Base-by-base conservation (phyloP, 2,888 invertebrate genomes). In the Pristionchus maxplancki region DNA sequence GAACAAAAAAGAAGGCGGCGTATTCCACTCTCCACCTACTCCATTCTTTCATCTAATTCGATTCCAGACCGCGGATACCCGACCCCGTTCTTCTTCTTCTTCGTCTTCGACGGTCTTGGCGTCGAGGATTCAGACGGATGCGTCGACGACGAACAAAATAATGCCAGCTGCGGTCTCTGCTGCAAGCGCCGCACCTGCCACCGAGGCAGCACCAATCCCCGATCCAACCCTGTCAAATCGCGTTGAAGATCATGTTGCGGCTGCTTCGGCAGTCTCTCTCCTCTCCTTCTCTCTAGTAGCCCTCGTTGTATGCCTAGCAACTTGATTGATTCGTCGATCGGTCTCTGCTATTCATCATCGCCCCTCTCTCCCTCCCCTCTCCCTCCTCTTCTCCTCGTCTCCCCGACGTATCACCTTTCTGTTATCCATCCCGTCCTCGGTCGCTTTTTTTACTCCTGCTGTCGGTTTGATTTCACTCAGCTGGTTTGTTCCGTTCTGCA, bases 341-440 rank as follows among this genome's bases (percentile, higher is more conserved):
- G 44, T 78, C 44, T 44, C 24, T 78, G 78, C 50, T 31, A 50
- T 82, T 82, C 82, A 82, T 82, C 82, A 53, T 82, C 34, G 24
- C 31, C 37, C 28, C 28, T 20, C 37, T 81, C 81, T 81, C 81
- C 81, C 44, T 37, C 31, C 40, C 34, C 24, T 44, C 78, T 37
- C 20, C 82, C 50, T 48, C 28, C 53, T n/a, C 34, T 34, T 28
- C 15, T 44, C 53, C 44, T 24, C 53, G 34, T 34, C 53, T 31
- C 13, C 82, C 37, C 78, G 78, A 78, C 78, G 78, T 78, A 78
- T 82, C 82, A 53, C 82, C 53, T 58, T 82, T 82, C 50, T 82
- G 50, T 50, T 82, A 82, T 82, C 82, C 82, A 31, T 44, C 81
- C n/a, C 48, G 81, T 53, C 53, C 53, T 48, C 44, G 78, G 44